Evolutionary conservation across 2,113 vertebrate species (phyloP).

Genomic region (Hucho hucho): DNA sequence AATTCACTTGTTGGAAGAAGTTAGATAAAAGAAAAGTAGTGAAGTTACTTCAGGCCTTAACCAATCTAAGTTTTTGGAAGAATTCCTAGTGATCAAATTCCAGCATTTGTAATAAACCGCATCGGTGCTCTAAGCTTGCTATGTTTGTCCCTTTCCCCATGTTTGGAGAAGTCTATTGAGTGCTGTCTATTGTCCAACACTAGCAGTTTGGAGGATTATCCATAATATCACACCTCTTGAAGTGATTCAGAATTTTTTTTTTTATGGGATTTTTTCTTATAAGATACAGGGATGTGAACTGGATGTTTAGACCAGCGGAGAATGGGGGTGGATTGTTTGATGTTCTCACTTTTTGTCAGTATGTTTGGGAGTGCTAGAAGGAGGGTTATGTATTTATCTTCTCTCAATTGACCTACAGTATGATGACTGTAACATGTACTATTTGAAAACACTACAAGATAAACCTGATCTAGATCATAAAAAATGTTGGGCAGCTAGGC

Average conservation of each 20-base stretch:
- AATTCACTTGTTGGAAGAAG: neutral
- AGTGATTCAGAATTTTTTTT: constrained; percentile 15
- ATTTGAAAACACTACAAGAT: constrained; percentile 71
- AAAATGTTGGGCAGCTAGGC: constrained; percentile 63
- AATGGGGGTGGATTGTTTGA: neutral
- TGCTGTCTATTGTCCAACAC: constrained; percentile 5
- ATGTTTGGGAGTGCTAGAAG: constrained; percentile 55
- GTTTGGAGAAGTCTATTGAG: constrained; percentile 3
- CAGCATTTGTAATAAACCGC: constrained; percentile 19
- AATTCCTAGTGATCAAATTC: neutral
- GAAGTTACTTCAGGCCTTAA: neutral
- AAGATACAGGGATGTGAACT: constrained; percentile 56
- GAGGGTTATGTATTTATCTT: constrained; percentile 27
- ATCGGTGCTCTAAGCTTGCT: constrained; percentile 8
- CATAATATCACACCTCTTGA: constrained; percentile 44
- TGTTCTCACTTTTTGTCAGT: constrained; percentile 42
- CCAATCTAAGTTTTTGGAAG: neutral
- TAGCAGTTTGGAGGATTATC: constrained; percentile 26
- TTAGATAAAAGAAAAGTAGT: constrained; percentile 1
- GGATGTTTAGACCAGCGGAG: constrained; percentile 42
- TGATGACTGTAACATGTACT: constrained; percentile 15
- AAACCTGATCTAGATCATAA: constrained; percentile 66
- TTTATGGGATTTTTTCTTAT: constrained; percentile 13
- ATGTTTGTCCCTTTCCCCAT: constrained; percentile 35
- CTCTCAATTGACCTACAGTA: constrained; percentile 55